phyloP scores from a whole-genome alignment of 2,888 invertebrate genomes.

The Coelopa pilipes region DNA sequence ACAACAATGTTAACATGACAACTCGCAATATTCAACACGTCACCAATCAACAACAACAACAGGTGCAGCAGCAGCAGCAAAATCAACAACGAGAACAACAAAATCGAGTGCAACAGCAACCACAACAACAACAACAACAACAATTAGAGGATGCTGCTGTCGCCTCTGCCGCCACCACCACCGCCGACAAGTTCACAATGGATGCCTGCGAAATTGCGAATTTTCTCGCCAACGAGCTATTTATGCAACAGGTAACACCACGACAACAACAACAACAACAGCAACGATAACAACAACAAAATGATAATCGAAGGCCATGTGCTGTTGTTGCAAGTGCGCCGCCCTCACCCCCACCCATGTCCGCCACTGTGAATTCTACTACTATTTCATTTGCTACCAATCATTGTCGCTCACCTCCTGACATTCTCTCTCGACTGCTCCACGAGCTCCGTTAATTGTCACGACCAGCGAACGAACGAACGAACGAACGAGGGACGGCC shows the following conservation, averaged over 20 bases:
- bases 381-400: too few relatives aligned
- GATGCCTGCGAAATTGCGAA: conserved; percentile 87
- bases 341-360: too few relatives aligned
- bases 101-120: conserved; percentile 33
- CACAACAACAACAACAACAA: conserved; percentile 32
- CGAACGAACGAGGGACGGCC: too few relatives aligned
- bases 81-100: conserved; percentile 31
- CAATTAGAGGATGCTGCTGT: conserved; percentile 34
- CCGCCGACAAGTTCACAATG: conserved; percentile 67
- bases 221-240: conserved; percentile 84
- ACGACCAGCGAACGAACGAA: too few relatives aligned
- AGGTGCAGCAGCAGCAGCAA: conserved; percentile 25
- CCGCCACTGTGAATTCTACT: too few relatives aligned
- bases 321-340: too few relatives aligned
- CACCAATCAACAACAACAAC: conserved; percentile 23
- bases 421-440: too few relatives aligned
- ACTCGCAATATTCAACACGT: too few relatives aligned
- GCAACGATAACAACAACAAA: conserved; percentile 48
- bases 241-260: conserved; percentile 80
- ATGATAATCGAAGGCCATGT: neutral
- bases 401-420: too few relatives aligned
- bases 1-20: neutral
- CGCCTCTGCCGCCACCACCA: conserved; percentile 40
- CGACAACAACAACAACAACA: conserved; percentile 70
- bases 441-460: too few relatives aligned